Evolutionary conservation across 2,113 vertebrate genomes (phyloP).

Genomic region (Myotis brandtii): DNA sequence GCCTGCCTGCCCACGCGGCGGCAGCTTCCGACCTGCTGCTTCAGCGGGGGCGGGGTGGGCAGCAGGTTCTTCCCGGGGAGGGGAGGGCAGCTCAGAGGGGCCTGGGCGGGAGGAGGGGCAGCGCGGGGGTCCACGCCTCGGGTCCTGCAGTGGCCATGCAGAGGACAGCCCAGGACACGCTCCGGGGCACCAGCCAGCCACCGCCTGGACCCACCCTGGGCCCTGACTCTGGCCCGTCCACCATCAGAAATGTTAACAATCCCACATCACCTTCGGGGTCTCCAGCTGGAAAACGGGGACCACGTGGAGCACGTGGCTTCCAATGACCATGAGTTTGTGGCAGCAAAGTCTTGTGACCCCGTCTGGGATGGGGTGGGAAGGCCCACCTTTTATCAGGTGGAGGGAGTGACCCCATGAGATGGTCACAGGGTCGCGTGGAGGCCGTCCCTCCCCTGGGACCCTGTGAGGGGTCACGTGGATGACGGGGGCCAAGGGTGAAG

Average conservation of each 20-base stretch:
- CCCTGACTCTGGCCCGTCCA: not conserved
- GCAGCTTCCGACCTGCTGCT: not conserved
- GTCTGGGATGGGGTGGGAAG: not conserved
- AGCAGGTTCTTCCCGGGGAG: no score
- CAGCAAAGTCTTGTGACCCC: not conserved
- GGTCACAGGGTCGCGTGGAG: not conserved
- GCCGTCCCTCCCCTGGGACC: not conserved
- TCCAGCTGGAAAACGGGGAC: not conserved
- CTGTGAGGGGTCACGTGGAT: no score
- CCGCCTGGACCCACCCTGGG: rapidly evolving
- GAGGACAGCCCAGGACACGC: not conserved
- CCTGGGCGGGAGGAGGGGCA: rapidly evolving
- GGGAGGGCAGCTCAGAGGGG: not conserved
- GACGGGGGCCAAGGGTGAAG: rapidly evolving
- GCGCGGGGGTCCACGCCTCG: not conserved
- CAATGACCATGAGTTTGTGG: rapidly evolving
- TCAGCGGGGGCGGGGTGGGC: not conserved
- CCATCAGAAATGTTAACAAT: not conserved
- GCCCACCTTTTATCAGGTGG: no score
- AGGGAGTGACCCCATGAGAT: not conserved
- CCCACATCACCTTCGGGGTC: not conserved
- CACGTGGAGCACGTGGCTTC: rapidly evolving
- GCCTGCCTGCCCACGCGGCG: not conserved
- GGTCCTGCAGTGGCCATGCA: rapidly evolving
- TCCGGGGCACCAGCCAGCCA: not conserved